These are phyloP conservation scores for Chinchilla lanigera DNA, from an alignment of 2,113 vertebrate genomes.

Conservation along the genomic window DNA sequence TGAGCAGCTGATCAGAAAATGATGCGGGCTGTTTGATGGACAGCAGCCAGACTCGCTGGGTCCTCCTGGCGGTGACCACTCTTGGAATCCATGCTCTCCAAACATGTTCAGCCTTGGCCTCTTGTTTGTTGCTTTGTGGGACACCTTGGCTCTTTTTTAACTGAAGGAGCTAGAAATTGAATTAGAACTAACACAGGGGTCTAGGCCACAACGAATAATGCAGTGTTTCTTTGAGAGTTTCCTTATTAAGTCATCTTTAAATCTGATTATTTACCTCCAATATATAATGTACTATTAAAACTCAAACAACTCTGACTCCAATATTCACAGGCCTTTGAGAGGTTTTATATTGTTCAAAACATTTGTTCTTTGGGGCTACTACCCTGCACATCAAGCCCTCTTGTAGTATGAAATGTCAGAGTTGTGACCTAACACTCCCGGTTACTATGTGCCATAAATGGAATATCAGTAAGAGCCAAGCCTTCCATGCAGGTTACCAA, in stretches of 20 bases:
- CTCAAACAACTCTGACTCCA: not conserved
- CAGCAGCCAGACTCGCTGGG: not conserved
- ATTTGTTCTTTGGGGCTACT: not conserved
- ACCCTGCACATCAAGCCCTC: not conserved
- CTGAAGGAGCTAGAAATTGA: not conserved
- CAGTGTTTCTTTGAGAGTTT: constrained; percentile 29
- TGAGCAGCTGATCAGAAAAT: not conserved
- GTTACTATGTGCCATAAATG: not conserved
- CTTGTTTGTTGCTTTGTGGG: not conserved
- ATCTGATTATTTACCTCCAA: not conserved
- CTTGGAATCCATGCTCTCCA: not conserved
- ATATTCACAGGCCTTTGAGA: not conserved
- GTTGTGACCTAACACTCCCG: not conserved
- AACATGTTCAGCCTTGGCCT: not conserved
- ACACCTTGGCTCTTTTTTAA: not conserved
- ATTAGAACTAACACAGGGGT: not conserved
- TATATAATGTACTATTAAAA: not conserved
- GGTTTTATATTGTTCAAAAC: not conserved
- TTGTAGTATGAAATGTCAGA: constrained; percentile 8
- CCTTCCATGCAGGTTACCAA: not conserved
- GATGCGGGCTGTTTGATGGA: not conserved
- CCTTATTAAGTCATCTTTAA: not conserved
- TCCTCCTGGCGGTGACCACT: not conserved
- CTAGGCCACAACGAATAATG: not conserved
- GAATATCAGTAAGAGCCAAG: not conserved